Base-by-base conservation (phyloP, 2,113 vertebrate species). In the Mastomys coucha region DNA sequence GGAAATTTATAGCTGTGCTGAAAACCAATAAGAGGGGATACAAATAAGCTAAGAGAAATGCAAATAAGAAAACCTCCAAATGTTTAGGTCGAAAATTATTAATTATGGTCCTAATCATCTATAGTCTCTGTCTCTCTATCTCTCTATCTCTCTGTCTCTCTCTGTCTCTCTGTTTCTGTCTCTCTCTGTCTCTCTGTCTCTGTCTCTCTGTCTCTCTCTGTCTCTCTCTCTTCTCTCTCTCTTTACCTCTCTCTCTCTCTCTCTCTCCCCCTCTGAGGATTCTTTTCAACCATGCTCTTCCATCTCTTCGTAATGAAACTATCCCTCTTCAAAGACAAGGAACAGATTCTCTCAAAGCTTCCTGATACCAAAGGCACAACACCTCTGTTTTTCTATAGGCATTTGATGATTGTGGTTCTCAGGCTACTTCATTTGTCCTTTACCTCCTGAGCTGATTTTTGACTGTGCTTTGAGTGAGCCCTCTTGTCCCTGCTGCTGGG, bases 21-120 rank as follows among this genome's bases (percentile, higher is more conserved):
- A 28, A 85, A 84, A 92, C 67, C 2, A 2, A 49, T 76, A 31
- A 91, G 7, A 70, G 33, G 26, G 16, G 31, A 69, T 63, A 24
- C 24, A 63, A 65, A 65, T 28, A 65, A 89, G 69, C 56, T 96
- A 92, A 72, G 9, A 75, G 19, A 84, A 91, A 73, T 49, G 39
- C 53, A 84, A 91, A 39, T 81, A 65, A 94, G 33, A 24, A 42
- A 51, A 75, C 70, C 63, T 8, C 26, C 22, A 77, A 72, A 51
- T 63, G 24, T 89, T 88, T 75, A 82, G 91, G 8, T 67, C 93
- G 39, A 88, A 96, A 95, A 53, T 82, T 70, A 70, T 93, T 51
- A 73, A 24, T 76, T 51, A 51, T 87, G 31, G 31, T 53, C 20
- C 26, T 67, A 63, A 22, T 36, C 10, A 49, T 69, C 85, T 49